phyloP scores from a whole-genome alignment of 2,888 invertebrate species.

The Deilephila elpenor region DNA sequence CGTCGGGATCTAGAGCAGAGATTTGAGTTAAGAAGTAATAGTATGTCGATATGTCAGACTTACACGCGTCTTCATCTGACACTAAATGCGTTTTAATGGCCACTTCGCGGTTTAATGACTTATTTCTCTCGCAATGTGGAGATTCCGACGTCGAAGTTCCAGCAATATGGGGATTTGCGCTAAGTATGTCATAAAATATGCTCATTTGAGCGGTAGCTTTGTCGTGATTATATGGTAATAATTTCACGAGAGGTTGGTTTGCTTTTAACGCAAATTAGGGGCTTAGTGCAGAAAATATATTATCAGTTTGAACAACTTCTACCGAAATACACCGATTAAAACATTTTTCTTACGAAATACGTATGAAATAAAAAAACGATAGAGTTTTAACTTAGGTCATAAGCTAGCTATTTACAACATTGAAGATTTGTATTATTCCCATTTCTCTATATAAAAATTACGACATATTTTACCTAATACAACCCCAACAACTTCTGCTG shows the following conservation, averaged over 20 bases:
- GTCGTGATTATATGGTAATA: constrained; percentile 40
- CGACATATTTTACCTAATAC: too few species aligned
- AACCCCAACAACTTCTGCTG: too few species aligned
- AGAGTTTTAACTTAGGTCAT: too few species aligned
- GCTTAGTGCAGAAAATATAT: constrained; percentile 10
- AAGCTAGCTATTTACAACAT: too few species aligned
- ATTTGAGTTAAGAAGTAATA: constrained; percentile 49
- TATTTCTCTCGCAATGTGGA: constrained; percentile 54
- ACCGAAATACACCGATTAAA: too few species aligned
- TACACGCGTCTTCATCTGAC: constrained; percentile 60
- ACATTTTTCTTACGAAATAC: too few species aligned
- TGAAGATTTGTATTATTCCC: neutral
- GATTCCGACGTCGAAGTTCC: constrained; percentile 56
- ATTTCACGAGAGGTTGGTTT: constrained; percentile 21
- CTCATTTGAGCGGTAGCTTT: constrained; percentile 57
- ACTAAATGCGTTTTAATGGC: constrained; percentile 65
- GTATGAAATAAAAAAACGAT: too few species aligned
- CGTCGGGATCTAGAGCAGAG: constrained; percentile 33
- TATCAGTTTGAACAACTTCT: neutral
- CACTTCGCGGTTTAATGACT: constrained; percentile 45
- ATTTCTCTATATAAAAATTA: neutral
- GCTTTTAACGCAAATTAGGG: constrained; percentile 8
- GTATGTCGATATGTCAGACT: constrained; percentile 66
- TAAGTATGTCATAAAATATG: constrained; percentile 77
- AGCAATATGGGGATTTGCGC: constrained; percentile 66